Conservation (phyloP, 2,113 vertebrate species). For the Hemiprocne comata region DNA sequence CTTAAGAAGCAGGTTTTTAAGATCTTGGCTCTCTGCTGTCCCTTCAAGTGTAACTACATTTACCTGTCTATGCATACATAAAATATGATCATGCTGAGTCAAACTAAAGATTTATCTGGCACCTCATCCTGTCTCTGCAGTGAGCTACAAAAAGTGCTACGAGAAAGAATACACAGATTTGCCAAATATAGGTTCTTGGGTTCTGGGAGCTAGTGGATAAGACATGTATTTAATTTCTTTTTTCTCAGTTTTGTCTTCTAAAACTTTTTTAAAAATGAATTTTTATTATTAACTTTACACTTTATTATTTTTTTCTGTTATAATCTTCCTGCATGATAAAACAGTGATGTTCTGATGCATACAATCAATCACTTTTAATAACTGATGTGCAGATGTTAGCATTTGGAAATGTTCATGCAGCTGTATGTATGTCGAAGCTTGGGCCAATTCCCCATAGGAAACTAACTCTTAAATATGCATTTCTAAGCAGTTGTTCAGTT, state of each 20-base stretch:
- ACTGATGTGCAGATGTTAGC: neutral
- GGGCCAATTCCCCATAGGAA: neutral
- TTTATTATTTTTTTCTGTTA: neutral
- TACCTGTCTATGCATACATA: neutral
- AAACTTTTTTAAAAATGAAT: neutral
- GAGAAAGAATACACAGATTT: neutral
- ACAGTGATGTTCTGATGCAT: neutral
- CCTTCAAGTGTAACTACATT: neutral
- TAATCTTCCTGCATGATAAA: neutral
- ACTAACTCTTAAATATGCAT: neutral
- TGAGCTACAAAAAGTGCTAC: neutral
- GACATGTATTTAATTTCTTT: neutral
- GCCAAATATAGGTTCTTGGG: neutral
- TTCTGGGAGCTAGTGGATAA: neutral
- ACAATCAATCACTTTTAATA: neutral
- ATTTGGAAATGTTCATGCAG: neutral
- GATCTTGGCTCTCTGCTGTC: neutral
- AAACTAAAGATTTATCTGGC: constrained; percentile 2
- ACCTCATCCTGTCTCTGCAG: neutral
- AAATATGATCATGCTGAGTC: neutral
- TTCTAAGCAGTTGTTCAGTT: neutral
- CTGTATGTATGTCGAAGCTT: neutral
- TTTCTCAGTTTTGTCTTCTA: neutral
- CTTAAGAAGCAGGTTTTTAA: neutral
- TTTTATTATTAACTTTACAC: neutral